Conservation (phyloP, 2,797 vertebrate genomes). For the Xenops minutus region DNA sequence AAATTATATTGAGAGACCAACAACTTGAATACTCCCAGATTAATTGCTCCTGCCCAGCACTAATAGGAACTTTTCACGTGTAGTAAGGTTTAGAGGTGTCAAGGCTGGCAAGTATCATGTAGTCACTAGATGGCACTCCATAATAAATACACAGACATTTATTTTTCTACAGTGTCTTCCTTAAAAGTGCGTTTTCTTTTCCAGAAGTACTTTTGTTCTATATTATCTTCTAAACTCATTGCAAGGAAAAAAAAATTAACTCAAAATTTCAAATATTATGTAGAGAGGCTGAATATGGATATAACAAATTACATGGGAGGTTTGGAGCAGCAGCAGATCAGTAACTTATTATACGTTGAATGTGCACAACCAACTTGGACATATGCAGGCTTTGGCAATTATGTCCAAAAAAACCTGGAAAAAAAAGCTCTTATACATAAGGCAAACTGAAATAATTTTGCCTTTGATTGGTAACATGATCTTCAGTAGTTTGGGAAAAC, state of each 20-base stretch:
- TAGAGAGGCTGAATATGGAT: neutral
- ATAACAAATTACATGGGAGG: neutral
- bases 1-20: neutral
- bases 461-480: neutral
- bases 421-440: neutral
- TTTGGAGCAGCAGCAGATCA: neutral
- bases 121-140: slow-evolving; percentile 71
- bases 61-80: neutral
- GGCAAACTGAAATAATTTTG: neutral
- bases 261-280: neutral
- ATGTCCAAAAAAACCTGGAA: neutral
- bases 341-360: neutral
- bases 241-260: neutral
- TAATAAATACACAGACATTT: neutral
- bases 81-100: neutral
- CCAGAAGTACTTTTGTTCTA: neutral
- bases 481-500: neutral
- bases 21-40: rapidly evolving
- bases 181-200: neutral
- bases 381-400: neutral
- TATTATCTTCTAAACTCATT: neutral
- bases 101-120: neutral
- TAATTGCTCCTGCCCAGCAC: neutral
- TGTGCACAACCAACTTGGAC: neutral
- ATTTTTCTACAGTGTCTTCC: neutral